phyloP scores from a whole-genome alignment of 2,888 invertebrate species.

The Scotopteryx bipunctaria region DNA sequence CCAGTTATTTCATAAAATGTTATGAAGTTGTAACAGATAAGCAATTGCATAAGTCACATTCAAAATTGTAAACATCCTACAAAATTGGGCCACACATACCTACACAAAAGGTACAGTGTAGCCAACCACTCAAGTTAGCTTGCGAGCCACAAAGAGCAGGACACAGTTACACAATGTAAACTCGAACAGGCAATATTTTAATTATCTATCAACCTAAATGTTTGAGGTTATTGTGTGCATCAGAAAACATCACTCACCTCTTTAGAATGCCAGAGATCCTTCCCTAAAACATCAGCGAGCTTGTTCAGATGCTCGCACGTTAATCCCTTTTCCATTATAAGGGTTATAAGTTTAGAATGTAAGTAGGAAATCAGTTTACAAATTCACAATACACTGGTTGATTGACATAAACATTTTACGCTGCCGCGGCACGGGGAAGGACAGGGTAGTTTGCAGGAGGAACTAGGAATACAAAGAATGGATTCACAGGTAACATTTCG shows the following conservation, averaged over 20 bases:
- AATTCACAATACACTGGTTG: slow-evolving; percentile 57
- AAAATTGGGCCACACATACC: background rate
- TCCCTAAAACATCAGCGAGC: slow-evolving; percentile 64
- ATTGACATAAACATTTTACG: slow-evolving; percentile 66
- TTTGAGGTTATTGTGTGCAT: slow-evolving; percentile 69
- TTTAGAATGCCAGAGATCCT: slow-evolving; percentile 74
- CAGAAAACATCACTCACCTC: slow-evolving; percentile 59
- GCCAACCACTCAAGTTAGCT: slow-evolving; percentile 23
- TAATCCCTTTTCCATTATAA: slow-evolving; percentile 74
- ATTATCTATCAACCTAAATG: slow-evolving; percentile 57
- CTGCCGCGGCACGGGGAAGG: slow-evolving; percentile 43
- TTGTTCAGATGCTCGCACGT: slow-evolving; percentile 79
- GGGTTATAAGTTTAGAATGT: slow-evolving; percentile 50
- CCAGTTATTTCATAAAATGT: slow-evolving; percentile 1
- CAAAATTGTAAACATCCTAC: slow-evolving; percentile 24
- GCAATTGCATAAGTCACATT: slow-evolving; percentile 25
- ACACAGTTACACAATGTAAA: slow-evolving; percentile 62
- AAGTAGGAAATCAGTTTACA: slow-evolving; percentile 60
- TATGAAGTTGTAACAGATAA: slow-evolving; percentile 6
- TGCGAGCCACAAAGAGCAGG: slow-evolving; percentile 30
- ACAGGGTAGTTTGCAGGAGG: slow-evolving; percentile 43
- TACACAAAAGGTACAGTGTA: slow-evolving; percentile 11
- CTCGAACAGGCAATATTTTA: slow-evolving; percentile 58
- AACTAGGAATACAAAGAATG: slow-evolving; percentile 41
- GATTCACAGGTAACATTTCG: slow-evolving; percentile 64